Base-by-base conservation (phyloP, 2,888 invertebrate genomes). In the Didymodactylos carnosus region DNA sequence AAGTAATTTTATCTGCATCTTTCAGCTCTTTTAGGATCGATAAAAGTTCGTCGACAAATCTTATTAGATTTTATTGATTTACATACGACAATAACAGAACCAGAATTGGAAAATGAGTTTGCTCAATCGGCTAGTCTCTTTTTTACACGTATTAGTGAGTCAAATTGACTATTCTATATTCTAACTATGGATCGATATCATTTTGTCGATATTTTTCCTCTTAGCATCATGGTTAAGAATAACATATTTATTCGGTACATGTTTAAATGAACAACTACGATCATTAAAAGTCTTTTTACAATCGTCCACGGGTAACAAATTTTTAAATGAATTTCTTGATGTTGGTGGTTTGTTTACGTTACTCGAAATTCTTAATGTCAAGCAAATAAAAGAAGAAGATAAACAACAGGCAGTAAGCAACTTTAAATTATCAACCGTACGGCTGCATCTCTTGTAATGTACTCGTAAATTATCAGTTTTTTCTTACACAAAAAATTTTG, bases 81-180 rank as follows among this genome's bases (percentile, higher is more conserved):
- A 75, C 82, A 82, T 77, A 78, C 80, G 76, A 80, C 82, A 72
- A 83, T 82, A 77, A 82, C 83, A 23, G 83, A 83, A 3, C 82
- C 83, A 46, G 82, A 83, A 75, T 77, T 83, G 35, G 83, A 83
- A 76, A 79, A 80, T 51, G 82, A 82, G 76, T 82, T 83, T 78
- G 82, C 83, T 23, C 81, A 83, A 76, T 82, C 83, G 16, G 82
- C 82, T 8, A 83, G 82, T 77, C 77, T 83, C 11, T 83, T 83
- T 77, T 77, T 83, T 10, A 80, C 83, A 35, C 77, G 83, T 71
- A 76, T 83, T 2, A 81, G 82, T 73, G 81, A 82, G 23, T 83
- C 82, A 82, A 77, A 83, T 4, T 76, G 83, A 72, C 76, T 83
- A 8, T 81, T 82, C 80, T 83, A 82, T 16, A 4, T 1, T 23